These are phyloP conservation scores for Pipistrellus kuhlii DNA, from an alignment of 2,797 vertebrate species.

Conservation along the genomic window DNA sequence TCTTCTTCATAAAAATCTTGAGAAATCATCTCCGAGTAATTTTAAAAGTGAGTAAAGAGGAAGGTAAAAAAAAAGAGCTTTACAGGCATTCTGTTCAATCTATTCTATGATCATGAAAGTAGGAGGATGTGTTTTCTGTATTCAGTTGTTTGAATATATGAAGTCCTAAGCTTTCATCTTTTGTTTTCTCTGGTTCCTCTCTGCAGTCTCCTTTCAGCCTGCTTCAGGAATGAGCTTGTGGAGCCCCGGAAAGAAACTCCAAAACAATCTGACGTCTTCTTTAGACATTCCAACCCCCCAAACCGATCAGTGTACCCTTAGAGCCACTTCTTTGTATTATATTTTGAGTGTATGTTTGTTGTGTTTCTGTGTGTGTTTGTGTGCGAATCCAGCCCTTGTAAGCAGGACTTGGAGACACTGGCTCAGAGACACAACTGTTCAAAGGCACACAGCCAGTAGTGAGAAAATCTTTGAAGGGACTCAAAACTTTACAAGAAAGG, in stretches of 20 bases:
- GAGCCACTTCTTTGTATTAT: constrained; percentile 68
- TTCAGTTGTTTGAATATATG: constrained; percentile 67
- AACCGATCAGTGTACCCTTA: constrained; percentile 88
- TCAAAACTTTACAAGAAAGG: constrained; percentile 82
- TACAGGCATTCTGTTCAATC: background rate
- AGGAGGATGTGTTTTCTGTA: constrained; percentile 81
- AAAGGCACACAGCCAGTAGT: constrained; percentile 78
- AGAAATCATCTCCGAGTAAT: background rate
- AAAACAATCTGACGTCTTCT: constrained; percentile 93
- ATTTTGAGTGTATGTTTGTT: constrained; percentile 47
- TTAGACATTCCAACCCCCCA: constrained; percentile 90
- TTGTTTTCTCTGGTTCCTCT: constrained; percentile 92
- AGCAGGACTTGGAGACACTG: constrained; percentile 83
- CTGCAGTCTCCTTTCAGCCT: constrained; percentile 96
- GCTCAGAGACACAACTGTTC: constrained; percentile 79
- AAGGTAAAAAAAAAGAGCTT: background rate
- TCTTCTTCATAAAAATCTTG: constrained; percentile 37
- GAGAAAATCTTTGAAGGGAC: constrained; percentile 85
- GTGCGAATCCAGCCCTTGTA: constrained; percentile 73
- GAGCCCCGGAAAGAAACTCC: constrained; percentile 94
- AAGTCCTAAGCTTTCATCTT: constrained; percentile 84
- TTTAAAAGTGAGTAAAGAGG: background rate
- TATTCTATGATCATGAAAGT: constrained; percentile 88
- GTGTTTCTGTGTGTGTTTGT: constrained; percentile 67
- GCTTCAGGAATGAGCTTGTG: constrained; percentile 94